Evolutionary conservation across 2,888 invertebrate genomes (phyloP).

Genomic region (Clunio marinus): DNA sequence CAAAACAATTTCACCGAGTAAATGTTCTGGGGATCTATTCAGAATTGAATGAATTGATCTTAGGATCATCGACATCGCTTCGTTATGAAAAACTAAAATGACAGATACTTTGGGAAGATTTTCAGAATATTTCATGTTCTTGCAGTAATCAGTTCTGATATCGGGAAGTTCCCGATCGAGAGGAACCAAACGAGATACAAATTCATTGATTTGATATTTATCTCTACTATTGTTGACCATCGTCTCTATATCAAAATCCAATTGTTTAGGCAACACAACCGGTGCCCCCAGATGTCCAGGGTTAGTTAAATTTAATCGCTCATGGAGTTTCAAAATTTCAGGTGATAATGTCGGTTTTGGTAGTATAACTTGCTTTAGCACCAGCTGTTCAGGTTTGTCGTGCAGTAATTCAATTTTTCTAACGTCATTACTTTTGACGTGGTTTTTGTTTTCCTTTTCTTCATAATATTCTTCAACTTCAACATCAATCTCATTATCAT

Average conservation of each 20-base stretch:
- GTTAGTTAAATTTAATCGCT: constrained; percentile 11
- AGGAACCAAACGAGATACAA: constrained; percentile 20
- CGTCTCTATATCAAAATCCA: not conserved
- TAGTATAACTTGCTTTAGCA: too few species aligned
- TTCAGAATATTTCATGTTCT: not conserved
- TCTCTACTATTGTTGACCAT: constrained; percentile 9
- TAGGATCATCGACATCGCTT: constrained; percentile 30
- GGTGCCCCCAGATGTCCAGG: constrained; percentile 24
- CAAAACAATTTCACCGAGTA: constrained; percentile 32
- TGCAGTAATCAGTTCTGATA: constrained; percentile 15
- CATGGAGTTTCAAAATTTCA: not conserved
- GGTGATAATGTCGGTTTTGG: not conserved
- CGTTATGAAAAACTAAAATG: constrained; percentile 38
- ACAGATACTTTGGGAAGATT: constrained; percentile 23
- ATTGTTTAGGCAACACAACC: not conserved
- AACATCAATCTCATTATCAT: not conserved
- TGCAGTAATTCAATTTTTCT: not conserved
- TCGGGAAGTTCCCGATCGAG: constrained; percentile 29
- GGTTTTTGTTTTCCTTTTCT: too few species aligned
- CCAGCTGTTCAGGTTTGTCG: not conserved
- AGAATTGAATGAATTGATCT: constrained; percentile 28
- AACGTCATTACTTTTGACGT: too few species aligned
- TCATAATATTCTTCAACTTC: too few species aligned
- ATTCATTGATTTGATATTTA: constrained; percentile 27
- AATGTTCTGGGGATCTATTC: constrained; percentile 9